Percentiles rank a stretch among this genome's conserved stretches.
These are phyloP conservation scores for Clusia tigrina DNA, from an alignment of 2,888 invertebrate genomes.

Conservation along the genomic window DNA sequence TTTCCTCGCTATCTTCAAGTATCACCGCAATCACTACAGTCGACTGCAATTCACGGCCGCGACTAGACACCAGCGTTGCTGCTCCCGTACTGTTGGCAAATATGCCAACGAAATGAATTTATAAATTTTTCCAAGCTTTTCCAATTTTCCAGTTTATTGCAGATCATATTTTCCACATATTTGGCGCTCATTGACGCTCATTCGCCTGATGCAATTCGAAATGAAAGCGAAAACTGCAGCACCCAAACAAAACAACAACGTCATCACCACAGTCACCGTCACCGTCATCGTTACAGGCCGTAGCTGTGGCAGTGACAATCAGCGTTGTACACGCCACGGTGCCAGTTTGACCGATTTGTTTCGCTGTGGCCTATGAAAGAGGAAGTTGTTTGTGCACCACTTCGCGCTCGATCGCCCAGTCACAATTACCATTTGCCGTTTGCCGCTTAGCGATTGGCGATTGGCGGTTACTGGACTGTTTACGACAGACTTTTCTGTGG, in stretches of 20 bases:
- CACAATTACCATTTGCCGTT: too few relatives aligned
- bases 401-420: not conserved
- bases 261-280: not conserved
- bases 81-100: slow-evolving; percentile 43
- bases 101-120: slow-evolving; percentile 44
- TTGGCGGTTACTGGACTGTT: too few relatives aligned
- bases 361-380: slow-evolving; percentile 12
- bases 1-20: slow-evolving; percentile 42
- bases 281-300: slow-evolving; percentile 15
- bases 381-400: slow-evolving; percentile 20
- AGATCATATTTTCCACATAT: not conserved
- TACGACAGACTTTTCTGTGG: too few relatives aligned
- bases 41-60: not conserved
- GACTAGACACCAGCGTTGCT: slow-evolving; percentile 31
- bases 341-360: slow-evolving; percentile 8
- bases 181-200: slow-evolving; percentile 23
- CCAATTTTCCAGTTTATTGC: slow-evolving; percentile 46
- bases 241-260: not conserved
- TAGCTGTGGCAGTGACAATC: too few relatives aligned
- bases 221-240: slow-evolving; percentile 24
- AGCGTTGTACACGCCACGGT: not conserved
- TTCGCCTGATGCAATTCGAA: slow-evolving; percentile 17
- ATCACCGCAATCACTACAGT: not conserved
- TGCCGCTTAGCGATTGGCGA: not conserved
- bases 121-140: slow-evolving; percentile 50